These are phyloP conservation scores for Mesocentrotus franciscanus DNA, from an alignment of 53 echinoderm and acorn worm genomes.

Conservation along the genomic window DNA sequence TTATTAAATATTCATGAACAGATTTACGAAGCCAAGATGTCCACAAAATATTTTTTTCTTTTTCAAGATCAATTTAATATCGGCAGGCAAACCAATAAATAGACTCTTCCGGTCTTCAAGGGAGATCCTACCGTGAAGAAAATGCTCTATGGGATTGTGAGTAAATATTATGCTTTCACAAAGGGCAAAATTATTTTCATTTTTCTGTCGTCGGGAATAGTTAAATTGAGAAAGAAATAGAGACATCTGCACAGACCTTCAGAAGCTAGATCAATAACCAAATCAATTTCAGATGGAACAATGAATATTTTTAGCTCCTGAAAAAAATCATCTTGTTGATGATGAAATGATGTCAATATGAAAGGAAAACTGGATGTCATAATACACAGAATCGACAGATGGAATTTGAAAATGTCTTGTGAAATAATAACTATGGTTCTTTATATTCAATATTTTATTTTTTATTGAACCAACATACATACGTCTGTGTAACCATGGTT, in stretches of 20 bases:
- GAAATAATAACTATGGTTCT: background rate
- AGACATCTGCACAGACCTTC: background rate
- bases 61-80: background rate
- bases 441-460: background rate
- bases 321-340: background rate
- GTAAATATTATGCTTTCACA: background rate
- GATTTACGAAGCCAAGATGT: too few species aligned
- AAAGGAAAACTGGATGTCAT: background rate
- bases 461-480: background rate
- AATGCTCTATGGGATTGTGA: background rate
- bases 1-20: too few species aligned
- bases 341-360: background rate
- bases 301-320: background rate
- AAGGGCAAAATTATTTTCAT: background rate
- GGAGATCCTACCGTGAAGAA: background rate
- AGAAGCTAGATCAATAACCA: slow-evolving; percentile 4
- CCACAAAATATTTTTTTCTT: background rate
- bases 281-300: slow-evolving; percentile 22
- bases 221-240: background rate
- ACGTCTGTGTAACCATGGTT: background rate
- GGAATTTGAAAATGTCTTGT: background rate
- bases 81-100: background rate
- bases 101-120: background rate
- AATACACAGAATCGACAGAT: background rate
- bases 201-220: background rate